Evolutionary conservation across 2,888 invertebrate species (phyloP).

Genomic region (Nasonovia ribisnigri): DNA sequence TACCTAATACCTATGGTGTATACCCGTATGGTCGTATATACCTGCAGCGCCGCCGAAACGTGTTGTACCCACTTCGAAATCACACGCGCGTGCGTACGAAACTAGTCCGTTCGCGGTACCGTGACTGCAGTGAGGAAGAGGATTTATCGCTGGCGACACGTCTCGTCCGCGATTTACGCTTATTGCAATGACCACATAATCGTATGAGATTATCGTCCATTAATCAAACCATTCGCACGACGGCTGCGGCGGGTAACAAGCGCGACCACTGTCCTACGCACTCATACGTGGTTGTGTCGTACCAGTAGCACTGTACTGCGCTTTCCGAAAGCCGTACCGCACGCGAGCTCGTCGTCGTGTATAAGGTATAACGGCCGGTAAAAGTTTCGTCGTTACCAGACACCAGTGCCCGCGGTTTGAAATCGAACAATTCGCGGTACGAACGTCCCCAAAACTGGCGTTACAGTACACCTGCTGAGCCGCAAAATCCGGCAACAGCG

Average conservation of each 20-base stretch:
- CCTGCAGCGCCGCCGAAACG: neutral
- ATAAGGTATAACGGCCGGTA: neutral
- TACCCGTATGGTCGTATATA: neutral
- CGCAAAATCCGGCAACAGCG: slow-evolving; percentile 51
- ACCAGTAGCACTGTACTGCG: neutral
- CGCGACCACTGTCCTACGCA: neutral
- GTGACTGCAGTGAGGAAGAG: neutral
- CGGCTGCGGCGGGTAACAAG: neutral
- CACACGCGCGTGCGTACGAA: neutral
- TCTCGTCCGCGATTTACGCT: neutral
- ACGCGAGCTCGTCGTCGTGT: neutral
- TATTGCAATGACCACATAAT: neutral
- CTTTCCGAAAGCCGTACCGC: neutral
- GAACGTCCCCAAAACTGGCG: neutral
- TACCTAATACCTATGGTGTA: neutral
- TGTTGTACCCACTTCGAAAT: neutral
- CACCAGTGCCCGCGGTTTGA: neutral
- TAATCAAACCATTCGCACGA: neutral
- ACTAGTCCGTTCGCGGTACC: slow-evolving; percentile 23
- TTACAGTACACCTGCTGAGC: slow-evolving; percentile 31
- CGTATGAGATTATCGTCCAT: neutral
- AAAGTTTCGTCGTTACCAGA: slow-evolving; percentile 14
- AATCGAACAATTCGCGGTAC: slow-evolving; percentile 15
- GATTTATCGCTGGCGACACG: neutral
- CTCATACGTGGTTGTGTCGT: neutral